phyloP scores from a whole-genome alignment of 2,797 vertebrate genomes.

The Enteromius anoplus region DNA sequence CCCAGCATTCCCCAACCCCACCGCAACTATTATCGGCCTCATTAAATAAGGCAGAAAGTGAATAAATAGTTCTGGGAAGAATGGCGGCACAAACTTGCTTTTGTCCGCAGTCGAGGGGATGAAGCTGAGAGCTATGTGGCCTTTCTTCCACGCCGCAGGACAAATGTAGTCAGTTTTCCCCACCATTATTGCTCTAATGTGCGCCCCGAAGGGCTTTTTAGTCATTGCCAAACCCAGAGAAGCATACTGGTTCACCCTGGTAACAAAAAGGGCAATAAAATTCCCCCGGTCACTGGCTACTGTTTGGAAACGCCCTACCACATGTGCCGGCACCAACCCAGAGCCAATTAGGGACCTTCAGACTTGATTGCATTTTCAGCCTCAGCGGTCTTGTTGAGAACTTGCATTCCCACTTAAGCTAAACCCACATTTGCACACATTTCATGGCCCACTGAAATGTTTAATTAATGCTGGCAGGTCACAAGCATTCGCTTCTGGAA shows the following conservation, averaged over 20 bases:
- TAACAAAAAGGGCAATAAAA: conserved; percentile 45
- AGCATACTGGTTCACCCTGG: conserved; percentile 42
- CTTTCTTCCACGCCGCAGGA: conserved; percentile 42
- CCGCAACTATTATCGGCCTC: conserved; percentile 33
- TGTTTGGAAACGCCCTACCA: conserved; percentile 30
- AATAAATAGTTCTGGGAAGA: conserved; percentile 32
- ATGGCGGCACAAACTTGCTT: conserved; percentile 12
- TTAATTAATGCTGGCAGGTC: conserved; percentile 10
- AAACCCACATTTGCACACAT: conserved; percentile 30
- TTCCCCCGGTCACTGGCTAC: conserved; percentile 42
- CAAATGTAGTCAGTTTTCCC: conserved; percentile 48
- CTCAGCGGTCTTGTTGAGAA: conserved; percentile 27
- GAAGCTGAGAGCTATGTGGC: conserved; percentile 33
- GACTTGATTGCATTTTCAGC: conserved; percentile 40
- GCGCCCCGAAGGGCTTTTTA: conserved; percentile 25
- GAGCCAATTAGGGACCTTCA: conserved; percentile 45
- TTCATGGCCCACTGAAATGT: conserved; percentile 42
- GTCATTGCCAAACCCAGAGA: conserved; percentile 24
- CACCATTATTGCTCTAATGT: conserved; percentile 36
- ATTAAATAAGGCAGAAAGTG: conserved; percentile 33
- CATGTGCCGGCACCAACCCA: conserved; percentile 32
- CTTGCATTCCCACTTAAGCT: conserved; percentile 30
- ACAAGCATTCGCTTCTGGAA: conserved; percentile 15
- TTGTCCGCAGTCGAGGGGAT: conserved; percentile 18
- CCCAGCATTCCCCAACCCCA: conserved; percentile 25